Evolutionary conservation across 2,888 invertebrate genomes (phyloP).

Genomic region (Formica aserva): DNA sequence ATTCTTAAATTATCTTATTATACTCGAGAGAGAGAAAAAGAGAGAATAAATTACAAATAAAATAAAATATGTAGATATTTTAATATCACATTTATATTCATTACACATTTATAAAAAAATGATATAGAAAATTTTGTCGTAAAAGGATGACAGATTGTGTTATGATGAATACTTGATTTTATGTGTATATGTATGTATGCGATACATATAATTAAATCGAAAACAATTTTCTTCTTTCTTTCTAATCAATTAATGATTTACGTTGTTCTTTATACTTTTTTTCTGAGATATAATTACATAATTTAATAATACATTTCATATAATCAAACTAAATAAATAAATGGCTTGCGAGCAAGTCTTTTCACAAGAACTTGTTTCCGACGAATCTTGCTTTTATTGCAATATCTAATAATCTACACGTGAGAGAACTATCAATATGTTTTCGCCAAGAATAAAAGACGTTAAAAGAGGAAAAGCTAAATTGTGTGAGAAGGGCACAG

Average conservation of each 20-base stretch:
- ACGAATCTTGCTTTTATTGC: constrained; percentile 5
- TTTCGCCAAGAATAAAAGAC: constrained; percentile 9
- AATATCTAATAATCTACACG: constrained; percentile 25
- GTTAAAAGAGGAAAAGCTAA: neutral
- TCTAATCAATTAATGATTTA: neutral
- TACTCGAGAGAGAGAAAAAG: neutral
- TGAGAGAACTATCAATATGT: constrained; percentile 23
- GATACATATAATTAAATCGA: neutral
- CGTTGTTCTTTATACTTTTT: neutral
- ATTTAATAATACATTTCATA: neutral
- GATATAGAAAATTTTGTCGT: neutral
- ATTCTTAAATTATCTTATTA: neutral
- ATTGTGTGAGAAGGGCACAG: neutral
- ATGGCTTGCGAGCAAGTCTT: neutral
- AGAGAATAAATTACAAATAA: neutral
- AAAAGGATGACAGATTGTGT: too few species aligned
- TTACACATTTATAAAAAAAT: too few species aligned
- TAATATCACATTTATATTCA: too few species aligned
- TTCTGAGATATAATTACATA: neutral
- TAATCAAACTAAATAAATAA: neutral
- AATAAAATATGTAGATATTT: too few species aligned
- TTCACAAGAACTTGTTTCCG: neutral
- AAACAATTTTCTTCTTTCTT: neutral
- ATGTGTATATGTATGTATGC: too few species aligned
- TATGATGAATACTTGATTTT: too few species aligned